Conservation (phyloP, 2,888 invertebrate species). For the Magallana nippona region DNA sequence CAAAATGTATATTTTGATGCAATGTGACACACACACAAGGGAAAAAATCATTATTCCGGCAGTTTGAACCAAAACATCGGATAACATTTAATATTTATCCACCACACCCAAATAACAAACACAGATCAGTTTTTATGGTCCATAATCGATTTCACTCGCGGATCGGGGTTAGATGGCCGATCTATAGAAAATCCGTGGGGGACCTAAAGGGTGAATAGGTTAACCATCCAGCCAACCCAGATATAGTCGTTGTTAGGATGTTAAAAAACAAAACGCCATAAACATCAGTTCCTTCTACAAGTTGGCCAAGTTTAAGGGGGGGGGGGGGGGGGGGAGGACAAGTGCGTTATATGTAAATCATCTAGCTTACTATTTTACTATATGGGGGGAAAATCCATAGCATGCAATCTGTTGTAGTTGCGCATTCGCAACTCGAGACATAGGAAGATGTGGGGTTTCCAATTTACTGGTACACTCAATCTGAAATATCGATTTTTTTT, state of each 20-base stretch:
- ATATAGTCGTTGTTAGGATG: too few species aligned
- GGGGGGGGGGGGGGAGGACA: too few species aligned
- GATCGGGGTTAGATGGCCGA: neutral
- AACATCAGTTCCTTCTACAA: too few species aligned
- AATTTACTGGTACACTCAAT: neutral
- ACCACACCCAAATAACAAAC: too few species aligned
- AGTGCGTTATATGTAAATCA: neutral
- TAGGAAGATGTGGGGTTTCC: neutral
- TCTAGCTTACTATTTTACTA: neutral
- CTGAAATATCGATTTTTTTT: constrained; percentile 3
- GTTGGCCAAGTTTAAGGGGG: neutral
- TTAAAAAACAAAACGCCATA: too few species aligned
- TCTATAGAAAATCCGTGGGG: neutral
- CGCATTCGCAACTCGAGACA: neutral
- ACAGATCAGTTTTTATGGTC: neutral
- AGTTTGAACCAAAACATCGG: too few species aligned
- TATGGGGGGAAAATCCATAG: constrained; percentile 10
- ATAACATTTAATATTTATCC: too few species aligned
- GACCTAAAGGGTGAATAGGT: neutral
- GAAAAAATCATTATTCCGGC: too few species aligned
- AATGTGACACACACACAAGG: too few species aligned
- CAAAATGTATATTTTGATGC: too few species aligned
- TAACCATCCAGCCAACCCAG: too few species aligned
- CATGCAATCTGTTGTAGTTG: neutral
- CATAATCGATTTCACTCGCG: neutral